These are phyloP conservation scores for Nothoprocta pentlandii DNA, from an alignment of 2,113 vertebrate species.

Conservation along the genomic window DNA sequence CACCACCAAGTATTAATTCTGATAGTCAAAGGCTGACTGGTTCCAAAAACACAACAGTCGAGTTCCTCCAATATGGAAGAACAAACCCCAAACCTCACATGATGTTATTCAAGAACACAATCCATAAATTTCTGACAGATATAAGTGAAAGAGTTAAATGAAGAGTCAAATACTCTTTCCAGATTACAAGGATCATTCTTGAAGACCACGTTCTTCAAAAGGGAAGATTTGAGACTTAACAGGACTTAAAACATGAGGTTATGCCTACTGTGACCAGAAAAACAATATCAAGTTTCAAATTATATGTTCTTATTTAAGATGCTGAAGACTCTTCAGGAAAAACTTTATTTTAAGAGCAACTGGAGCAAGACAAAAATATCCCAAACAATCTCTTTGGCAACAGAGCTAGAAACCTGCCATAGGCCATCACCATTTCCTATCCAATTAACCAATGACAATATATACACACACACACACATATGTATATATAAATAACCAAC, in stretches of 20 bases:
- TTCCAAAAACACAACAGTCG: neutral
- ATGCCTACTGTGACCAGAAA: neutral
- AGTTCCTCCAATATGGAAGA: neutral
- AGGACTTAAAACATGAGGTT: neutral
- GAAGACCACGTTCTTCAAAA: neutral
- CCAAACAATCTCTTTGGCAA: neutral
- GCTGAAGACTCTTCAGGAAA: neutral
- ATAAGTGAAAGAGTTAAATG: too few species aligned
- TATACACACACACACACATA: too few species aligned
- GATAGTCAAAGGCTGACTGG: neutral
- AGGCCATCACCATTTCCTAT: neutral
- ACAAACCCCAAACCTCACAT: accelerated
- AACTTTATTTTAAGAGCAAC: neutral
- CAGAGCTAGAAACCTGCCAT: neutral
- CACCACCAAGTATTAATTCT: neutral
- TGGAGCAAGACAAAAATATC: too few species aligned
- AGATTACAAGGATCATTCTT: neutral
- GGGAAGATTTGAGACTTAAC: neutral
- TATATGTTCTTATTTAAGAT: neutral
- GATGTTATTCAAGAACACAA: neutral
- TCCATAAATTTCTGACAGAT: too few species aligned
- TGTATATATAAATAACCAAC: too few species aligned
- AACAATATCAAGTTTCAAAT: neutral
- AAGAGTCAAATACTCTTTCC: neutral
- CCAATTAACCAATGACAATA: too few species aligned